Evolutionary conservation across 64 coral and sea anemone species (phyloP).

Genomic region (Stylophora pistillata): DNA sequence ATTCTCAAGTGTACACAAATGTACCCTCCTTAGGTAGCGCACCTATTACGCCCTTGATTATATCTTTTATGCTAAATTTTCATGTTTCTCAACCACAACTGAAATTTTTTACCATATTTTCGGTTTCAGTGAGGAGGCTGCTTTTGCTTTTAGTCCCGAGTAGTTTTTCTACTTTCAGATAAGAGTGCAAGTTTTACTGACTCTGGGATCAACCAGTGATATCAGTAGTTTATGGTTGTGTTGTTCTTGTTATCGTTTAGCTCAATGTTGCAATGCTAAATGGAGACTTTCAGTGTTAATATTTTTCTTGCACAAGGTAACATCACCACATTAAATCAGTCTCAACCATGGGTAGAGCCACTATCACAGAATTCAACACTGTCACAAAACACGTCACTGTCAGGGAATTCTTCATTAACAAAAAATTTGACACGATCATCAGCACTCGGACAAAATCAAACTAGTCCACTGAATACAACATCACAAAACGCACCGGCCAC

Average conservation of each 20-base stretch:
- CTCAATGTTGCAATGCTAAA: background rate
- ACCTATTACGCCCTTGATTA: no score
- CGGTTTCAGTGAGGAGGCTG: background rate
- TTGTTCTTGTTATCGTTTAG: no score
- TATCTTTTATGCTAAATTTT: no score
- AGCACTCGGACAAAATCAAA: constrained; percentile 22
- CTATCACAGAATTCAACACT: background rate
- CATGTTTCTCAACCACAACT: no score
- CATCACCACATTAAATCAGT: background rate
- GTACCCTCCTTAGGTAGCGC: no score
- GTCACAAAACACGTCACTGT: background rate
- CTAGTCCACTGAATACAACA: background rate
- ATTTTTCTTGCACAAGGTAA: constrained; percentile 34
- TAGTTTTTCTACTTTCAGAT: no score
- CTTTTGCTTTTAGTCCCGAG: no score
- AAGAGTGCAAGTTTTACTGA: no score
- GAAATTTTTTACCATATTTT: no score
- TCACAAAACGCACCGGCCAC: background rate
- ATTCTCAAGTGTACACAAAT: no score
- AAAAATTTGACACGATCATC: background rate
- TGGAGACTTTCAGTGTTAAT: background rate
- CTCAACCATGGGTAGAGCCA: background rate
- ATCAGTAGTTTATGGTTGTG: no score
- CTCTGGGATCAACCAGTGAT: no score
- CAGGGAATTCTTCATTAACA: constrained; percentile 18